A percentile compares a stretch with the other conserved stretches of the same genome.
Conservation (phyloP, 1,140 invertebrate species). For the Leptinotarsa defecta region DNA sequence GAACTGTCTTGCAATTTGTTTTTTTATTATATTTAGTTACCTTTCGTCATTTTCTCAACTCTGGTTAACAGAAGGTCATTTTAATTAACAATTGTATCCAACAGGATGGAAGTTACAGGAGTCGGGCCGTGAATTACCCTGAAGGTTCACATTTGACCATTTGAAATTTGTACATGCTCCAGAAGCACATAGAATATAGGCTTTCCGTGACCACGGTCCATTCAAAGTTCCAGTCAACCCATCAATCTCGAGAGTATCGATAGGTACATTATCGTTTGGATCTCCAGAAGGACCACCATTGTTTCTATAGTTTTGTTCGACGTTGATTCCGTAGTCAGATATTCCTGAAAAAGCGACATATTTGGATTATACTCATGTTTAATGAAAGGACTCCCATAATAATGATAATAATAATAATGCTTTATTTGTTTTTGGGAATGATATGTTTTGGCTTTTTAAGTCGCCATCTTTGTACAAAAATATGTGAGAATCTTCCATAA, state of each 20-base stretch:
- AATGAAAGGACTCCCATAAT: too few relatives aligned
- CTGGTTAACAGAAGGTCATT: neutral
- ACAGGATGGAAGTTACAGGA: neutral
- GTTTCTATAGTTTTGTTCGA: slow-evolving; percentile 35
- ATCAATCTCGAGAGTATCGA: slow-evolving; percentile 24
- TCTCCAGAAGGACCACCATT: slow-evolving; percentile 24
- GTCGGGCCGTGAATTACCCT: neutral
- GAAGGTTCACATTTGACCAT: slow-evolving; percentile 9
- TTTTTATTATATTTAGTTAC: neutral
- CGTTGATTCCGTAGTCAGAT: slow-evolving; percentile 33
- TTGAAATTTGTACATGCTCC: slow-evolving; percentile 30
- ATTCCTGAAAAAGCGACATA: slow-evolving; percentile 22
- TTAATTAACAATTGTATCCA: neutral
- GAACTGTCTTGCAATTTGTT: too few relatives aligned
- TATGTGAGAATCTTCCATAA: too few relatives aligned
- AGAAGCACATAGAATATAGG: slow-evolving; percentile 33
- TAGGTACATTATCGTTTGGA: slow-evolving; percentile 32
- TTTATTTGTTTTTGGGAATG: too few relatives aligned
- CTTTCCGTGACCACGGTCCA: slow-evolving; percentile 24
- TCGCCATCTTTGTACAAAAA: too few relatives aligned
- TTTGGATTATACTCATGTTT: too few relatives aligned
- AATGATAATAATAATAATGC: too few relatives aligned
- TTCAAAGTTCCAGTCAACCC: slow-evolving; percentile 27
- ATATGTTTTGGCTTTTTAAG: too few relatives aligned
- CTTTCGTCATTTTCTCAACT: neutral